Conservation (phyloP, 2,888 invertebrate species). For the Calameuta filiformis region DNA sequence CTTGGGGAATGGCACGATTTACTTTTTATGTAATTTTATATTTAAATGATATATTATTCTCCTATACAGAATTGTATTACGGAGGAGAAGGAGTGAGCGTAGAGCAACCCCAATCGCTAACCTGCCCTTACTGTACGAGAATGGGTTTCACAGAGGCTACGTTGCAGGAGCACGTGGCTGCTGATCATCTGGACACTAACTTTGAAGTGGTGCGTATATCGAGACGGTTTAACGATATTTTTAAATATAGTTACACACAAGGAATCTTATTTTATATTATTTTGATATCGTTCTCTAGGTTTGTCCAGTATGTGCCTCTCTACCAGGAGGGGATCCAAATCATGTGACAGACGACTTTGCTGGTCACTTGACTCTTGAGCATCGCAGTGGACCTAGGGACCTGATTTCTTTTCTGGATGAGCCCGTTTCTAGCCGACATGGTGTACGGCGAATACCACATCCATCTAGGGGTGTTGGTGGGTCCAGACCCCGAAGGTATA, state of each 20-base stretch:
- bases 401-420: constrained; percentile 94
- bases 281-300: constrained; percentile 72
- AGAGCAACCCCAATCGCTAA: constrained; percentile 95
- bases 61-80: constrained; percentile 86
- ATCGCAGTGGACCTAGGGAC: constrained; percentile 89
- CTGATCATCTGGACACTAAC: constrained; percentile 91
- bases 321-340: constrained; percentile 97
- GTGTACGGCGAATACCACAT: constrained; percentile 84
- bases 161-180: constrained; percentile 89
- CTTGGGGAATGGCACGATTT: background rate
- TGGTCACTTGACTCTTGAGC: constrained; percentile 94
- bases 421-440: constrained; percentile 82
- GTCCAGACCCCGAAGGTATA: constrained; percentile 79
- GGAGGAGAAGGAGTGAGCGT: constrained; percentile 92
- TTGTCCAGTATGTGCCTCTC: constrained; percentile 96
- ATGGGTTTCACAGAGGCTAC: constrained; percentile 96
- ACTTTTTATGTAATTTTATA: background rate
- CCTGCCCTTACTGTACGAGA: constrained; percentile 96
- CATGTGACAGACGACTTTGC: constrained; percentile 98
- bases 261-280: background rate
- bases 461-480: constrained; percentile 78
- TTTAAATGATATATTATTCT: constrained; percentile 2
- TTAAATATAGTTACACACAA: background rate
- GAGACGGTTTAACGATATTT: constrained; percentile 1
- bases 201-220: constrained; percentile 81